A percentile compares a stretch with the other conserved stretches of the same genome.
Conservation (phyloP, 1,140 invertebrate genomes). For the Scaptomyza hsui region DNA sequence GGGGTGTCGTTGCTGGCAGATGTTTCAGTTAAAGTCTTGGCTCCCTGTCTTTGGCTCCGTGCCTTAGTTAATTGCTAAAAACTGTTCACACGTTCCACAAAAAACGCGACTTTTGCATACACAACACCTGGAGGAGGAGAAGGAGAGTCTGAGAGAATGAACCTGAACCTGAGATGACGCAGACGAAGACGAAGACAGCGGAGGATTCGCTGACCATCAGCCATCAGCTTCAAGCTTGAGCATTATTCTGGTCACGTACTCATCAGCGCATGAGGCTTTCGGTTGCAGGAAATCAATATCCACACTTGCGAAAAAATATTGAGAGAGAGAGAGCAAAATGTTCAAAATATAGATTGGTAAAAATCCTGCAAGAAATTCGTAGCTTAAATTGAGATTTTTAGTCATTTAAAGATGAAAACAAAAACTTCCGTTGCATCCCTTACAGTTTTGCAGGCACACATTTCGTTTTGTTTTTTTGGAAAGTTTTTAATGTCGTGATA, state of each 20-base stretch:
- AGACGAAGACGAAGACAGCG: neutral
- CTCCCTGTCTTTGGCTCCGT: slow-evolving; percentile 40
- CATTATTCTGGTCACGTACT: slow-evolving; percentile 60
- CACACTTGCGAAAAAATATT: neutral
- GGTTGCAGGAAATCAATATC: slow-evolving; percentile 72
- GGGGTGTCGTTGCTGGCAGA: neutral
- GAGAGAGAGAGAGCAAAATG: neutral
- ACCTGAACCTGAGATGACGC: neutral
- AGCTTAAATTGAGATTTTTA: too few relatives aligned
- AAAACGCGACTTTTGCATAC: slow-evolving; percentile 76
- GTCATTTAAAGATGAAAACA: too few relatives aligned
- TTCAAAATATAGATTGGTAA: neutral
- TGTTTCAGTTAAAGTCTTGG: slow-evolving; percentile 11
- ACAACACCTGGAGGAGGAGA: slow-evolving; percentile 21
- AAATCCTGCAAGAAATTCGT: too few relatives aligned
- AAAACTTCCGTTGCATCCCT: slow-evolving; percentile 34
- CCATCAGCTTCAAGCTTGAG: neutral
- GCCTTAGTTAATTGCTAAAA: slow-evolving; percentile 75
- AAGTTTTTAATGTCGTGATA: slow-evolving; percentile 36
- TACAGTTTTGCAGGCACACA: slow-evolving; percentile 7
- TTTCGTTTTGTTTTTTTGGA: slow-evolving; percentile 21
- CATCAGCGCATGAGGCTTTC: slow-evolving; percentile 40
- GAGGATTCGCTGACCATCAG: slow-evolving; percentile 21
- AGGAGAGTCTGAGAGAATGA: neutral
- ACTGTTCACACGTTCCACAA: slow-evolving; percentile 78